Evolutionary conservation across 2,888 invertebrate genomes (phyloP).

Genomic region (Orthosia incerta): DNA sequence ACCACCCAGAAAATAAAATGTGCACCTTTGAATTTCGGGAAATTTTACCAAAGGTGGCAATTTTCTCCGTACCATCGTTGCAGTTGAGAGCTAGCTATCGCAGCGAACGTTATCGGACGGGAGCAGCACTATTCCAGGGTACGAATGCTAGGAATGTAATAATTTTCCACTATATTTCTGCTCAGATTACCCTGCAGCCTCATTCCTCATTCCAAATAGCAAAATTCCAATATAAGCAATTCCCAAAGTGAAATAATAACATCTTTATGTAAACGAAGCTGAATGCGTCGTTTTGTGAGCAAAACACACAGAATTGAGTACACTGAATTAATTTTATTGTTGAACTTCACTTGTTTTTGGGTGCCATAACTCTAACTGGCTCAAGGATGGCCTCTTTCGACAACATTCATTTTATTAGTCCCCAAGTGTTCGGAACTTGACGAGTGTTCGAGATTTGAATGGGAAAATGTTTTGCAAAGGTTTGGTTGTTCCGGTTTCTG

Average conservation of each 20-base stretch:
- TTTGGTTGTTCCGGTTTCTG: background rate
- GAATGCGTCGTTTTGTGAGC: constrained; percentile 43
- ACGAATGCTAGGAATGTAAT: constrained; percentile 13
- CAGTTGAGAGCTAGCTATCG: constrained; percentile 29
- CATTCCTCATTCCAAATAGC: constrained; percentile 39
- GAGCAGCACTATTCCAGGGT: constrained; percentile 30
- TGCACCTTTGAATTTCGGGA: constrained; percentile 33
- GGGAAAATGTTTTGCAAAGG: constrained; percentile 17
- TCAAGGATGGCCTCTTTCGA: constrained; percentile 51
- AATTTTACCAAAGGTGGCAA: constrained; percentile 28
- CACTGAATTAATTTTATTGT: constrained; percentile 72
- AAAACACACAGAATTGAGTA: constrained; percentile 46
- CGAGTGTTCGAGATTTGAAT: constrained; percentile 34
- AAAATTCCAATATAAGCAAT: constrained; percentile 46
- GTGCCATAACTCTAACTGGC: constrained; percentile 58
- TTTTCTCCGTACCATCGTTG: constrained; percentile 13
- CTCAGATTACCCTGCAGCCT: constrained; percentile 39
- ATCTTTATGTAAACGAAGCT: constrained; percentile 57
- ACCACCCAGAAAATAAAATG: constrained; percentile 36
- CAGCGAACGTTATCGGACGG: constrained; percentile 28
- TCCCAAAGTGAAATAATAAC: constrained; percentile 57
- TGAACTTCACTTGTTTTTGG: constrained; percentile 68
- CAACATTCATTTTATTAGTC: constrained; percentile 57
- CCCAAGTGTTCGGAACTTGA: constrained; percentile 44
- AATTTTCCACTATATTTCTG: constrained; percentile 45